Evolutionary conservation across 1,140 invertebrate genomes (phyloP).

Genomic region (Papilio dardanus): DNA sequence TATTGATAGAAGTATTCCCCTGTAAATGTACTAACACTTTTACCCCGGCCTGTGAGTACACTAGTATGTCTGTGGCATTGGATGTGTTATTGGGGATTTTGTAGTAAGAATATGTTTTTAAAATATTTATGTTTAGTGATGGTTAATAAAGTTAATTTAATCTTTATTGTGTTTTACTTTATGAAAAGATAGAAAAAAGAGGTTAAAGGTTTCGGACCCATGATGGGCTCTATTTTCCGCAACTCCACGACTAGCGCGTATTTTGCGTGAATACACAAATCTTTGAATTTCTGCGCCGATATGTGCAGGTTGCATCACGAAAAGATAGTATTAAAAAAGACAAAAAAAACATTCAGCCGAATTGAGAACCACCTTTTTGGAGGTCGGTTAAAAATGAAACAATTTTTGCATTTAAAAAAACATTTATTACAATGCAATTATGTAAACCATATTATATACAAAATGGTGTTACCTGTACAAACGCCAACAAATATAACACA

Average conservation of each 20-base stretch:
- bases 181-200: no score
- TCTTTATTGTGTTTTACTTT: not conserved
- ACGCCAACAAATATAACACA: slow-evolving; percentile 27
- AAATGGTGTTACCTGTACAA: slow-evolving; percentile 45
- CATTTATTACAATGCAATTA: slow-evolving; percentile 56
- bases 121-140: slow-evolving; percentile 28
- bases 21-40: not conserved
- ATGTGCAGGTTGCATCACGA: no score
- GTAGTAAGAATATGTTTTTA: slow-evolving; percentile 8
- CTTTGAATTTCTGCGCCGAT: no score
- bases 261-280: no score
- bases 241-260: no score
- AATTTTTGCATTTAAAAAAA: slow-evolving; percentile 47
- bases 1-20: slow-evolving; percentile 35
- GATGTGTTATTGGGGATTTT: slow-evolving; percentile 35
- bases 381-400: slow-evolving; percentile 39
- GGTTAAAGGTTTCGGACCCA: no score
- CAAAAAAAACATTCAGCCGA: no score
- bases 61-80: slow-evolving; percentile 32
- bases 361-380: no score
- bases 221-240: no score
- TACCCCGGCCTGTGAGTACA: no score
- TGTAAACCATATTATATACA: slow-evolving; percentile 57
- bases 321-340: no score
- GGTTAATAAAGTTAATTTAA: slow-evolving; percentile 38